Percentiles rank a stretch among this genome's conserved stretches.
These are phyloP conservation scores for Festucalex cinctus DNA, from an alignment of 2,113 vertebrate species.

Conservation along the genomic window DNA sequence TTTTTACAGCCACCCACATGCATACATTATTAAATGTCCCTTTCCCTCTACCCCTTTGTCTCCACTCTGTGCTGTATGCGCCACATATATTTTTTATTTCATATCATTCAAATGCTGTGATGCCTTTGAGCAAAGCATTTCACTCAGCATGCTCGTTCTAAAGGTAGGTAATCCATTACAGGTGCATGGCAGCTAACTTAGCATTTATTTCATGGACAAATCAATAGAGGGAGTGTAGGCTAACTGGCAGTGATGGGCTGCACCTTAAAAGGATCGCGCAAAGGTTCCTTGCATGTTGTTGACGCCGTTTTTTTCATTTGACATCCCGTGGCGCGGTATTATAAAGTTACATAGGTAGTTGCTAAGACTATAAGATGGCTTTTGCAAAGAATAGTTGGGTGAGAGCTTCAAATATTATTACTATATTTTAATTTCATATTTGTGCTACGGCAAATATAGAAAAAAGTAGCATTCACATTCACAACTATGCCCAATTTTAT, in stretches of 20 bases:
- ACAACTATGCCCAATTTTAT: too few relatives aligned
- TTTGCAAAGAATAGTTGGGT: neutral
- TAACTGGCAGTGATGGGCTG: neutral
- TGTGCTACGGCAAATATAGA: too few relatives aligned
- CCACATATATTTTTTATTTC: conserved; percentile 44
- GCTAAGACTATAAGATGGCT: too few relatives aligned
- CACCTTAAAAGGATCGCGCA: neutral
- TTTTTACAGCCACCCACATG: conserved; percentile 3
- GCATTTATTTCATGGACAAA: neutral
- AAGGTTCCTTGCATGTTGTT: neutral
- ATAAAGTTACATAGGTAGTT: neutral
- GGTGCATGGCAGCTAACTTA: neutral
- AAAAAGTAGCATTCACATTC: too few relatives aligned
- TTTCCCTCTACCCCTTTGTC: conserved; percentile 5
- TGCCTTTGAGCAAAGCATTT: conserved; percentile 21
- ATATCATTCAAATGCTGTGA: neutral
- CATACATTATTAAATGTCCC: conserved; percentile 48
- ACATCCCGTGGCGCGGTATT: too few relatives aligned
- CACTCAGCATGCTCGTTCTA: neutral
- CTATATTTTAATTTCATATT: too few relatives aligned
- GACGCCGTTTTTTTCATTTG: too few relatives aligned
- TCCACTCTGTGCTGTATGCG: conserved; percentile 24
- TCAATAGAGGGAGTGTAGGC: neutral
- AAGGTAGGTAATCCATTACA: neutral
- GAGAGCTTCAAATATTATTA: neutral